These are phyloP conservation scores for Schizothorax lantsangensis DNA, from an alignment of 2,797 vertebrate species.

Conservation along the genomic window DNA sequence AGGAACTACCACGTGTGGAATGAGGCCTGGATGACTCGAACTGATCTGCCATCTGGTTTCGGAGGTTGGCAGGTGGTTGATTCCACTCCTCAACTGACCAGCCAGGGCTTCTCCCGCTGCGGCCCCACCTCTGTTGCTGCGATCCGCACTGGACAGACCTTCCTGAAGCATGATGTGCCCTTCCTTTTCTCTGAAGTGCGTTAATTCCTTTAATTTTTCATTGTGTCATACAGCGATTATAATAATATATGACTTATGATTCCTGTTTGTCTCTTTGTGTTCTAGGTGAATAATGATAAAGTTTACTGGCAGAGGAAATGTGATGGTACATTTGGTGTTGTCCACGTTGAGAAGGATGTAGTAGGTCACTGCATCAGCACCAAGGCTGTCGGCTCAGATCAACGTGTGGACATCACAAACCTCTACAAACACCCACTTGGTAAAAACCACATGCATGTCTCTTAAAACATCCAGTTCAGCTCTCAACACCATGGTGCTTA, in stretches of 20 bases:
- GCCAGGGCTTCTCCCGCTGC: constrained; percentile 73
- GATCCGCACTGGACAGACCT: constrained; percentile 76
- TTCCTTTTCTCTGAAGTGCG: constrained; percentile 86
- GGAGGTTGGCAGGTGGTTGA: constrained; percentile 93
- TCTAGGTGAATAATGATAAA: constrained; percentile 34
- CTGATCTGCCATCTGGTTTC: constrained; percentile 85
- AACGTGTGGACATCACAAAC: constrained; percentile 80
- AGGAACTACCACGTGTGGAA: constrained; percentile 98
- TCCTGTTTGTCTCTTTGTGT: not conserved
- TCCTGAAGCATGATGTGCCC: constrained; percentile 75
- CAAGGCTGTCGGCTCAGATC: constrained; percentile 79
- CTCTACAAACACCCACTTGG: constrained; percentile 80
- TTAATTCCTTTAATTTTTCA: not conserved
- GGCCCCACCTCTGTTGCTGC: constrained; percentile 82
- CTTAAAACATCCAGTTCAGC: not conserved
- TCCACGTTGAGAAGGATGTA: constrained; percentile 20
- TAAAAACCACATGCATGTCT: not conserved
- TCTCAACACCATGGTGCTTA: no score
- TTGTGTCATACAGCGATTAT: not conserved
- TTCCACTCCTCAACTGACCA: constrained; percentile 91
- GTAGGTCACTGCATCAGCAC: constrained; percentile 86
- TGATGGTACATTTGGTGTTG: constrained; percentile 17
- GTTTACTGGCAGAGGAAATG: constrained; percentile 18
- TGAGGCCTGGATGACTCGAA: constrained; percentile 93
- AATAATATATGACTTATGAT: no score